Conservation (phyloP, 92 coral and sea anemone species). For the Blastomussa wellsi region DNA sequence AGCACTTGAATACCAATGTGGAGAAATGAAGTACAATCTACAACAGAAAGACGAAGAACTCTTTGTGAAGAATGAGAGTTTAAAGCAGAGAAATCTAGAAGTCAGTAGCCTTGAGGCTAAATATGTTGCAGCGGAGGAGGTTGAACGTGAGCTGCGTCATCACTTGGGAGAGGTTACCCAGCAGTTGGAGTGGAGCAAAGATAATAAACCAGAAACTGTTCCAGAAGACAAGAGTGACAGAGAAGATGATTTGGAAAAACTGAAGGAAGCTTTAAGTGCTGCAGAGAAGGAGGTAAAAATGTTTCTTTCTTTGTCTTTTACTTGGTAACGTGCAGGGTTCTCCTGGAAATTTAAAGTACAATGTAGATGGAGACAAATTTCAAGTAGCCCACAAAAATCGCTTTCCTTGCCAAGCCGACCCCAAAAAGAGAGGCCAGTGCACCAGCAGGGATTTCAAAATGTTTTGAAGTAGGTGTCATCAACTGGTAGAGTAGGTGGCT, state of each 20-base stretch:
- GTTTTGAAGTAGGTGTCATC: no score
- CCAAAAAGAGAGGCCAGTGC: no score
- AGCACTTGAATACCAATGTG: slow-evolving; percentile 53
- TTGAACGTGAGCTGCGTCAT: slow-evolving; percentile 82
- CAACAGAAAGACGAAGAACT: slow-evolving; percentile 82
- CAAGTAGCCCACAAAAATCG: no score
- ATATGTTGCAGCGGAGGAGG: slow-evolving; percentile 66
- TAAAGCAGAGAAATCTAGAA: slow-evolving; percentile 53
- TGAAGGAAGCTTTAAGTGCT: slow-evolving; percentile 23
- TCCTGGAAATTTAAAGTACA: no score
- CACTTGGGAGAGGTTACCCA: slow-evolving; percentile 85
- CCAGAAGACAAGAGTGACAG: slow-evolving; percentile 14
- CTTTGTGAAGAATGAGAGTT: slow-evolving; percentile 57
- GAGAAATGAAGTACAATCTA: slow-evolving; percentile 65
- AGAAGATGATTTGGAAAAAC: slow-evolving; percentile 17
- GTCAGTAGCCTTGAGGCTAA: slow-evolving; percentile 62
- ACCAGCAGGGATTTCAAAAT: no score
- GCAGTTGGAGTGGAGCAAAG: slow-evolving; percentile 63
- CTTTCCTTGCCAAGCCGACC: no score
- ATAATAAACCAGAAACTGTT: neutral
- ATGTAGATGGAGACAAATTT: no score
- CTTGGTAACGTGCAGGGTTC: no score
- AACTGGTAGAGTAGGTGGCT: no score
- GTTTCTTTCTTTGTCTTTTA: neutral
- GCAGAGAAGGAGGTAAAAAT: slow-evolving; percentile 25